phyloP scores from a whole-genome alignment of 64 coral and sea anemone genomes.

The Actinia equina region DNA sequence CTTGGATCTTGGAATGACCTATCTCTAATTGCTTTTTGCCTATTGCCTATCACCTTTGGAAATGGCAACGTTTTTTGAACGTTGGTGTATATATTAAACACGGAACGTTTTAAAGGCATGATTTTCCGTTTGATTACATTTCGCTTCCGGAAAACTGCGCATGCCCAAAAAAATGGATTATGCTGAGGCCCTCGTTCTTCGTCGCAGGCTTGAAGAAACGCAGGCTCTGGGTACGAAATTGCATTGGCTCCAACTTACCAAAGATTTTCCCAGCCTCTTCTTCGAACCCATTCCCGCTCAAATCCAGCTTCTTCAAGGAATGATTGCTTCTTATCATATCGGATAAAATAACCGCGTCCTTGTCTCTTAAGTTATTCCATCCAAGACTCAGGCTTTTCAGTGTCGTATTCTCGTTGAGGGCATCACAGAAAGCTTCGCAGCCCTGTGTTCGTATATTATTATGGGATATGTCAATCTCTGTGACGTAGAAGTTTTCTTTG shows the following conservation, averaged over 20 bases:
- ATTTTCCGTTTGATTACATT: too few species aligned
- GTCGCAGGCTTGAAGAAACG: too few species aligned
- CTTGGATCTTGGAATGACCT: too few species aligned
- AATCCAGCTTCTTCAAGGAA: slow-evolving; percentile 53
- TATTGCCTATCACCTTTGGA: too few species aligned
- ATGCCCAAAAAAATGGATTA: too few species aligned
- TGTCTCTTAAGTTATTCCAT: slow-evolving; percentile 69
- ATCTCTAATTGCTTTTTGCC: too few species aligned
- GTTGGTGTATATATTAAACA: too few species aligned
- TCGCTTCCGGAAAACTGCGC: too few species aligned
- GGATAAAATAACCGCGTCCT: slow-evolving; percentile 55
- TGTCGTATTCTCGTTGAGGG: slow-evolving; percentile 46
- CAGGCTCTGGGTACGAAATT: too few species aligned
- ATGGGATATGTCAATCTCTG: slow-evolving; percentile 73
- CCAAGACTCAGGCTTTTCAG: slow-evolving; percentile 53
- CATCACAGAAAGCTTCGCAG: slow-evolving; percentile 50
- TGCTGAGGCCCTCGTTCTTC: too few species aligned
- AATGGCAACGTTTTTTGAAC: too few species aligned
- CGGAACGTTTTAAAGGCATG: too few species aligned
- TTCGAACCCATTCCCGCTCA: slow-evolving; percentile 81
- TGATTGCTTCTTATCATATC: slow-evolving; percentile 65
- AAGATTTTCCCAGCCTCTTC: slow-evolving; percentile 77
- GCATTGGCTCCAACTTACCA: slow-evolving; percentile 64
- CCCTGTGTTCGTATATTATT: slow-evolving; percentile 56
- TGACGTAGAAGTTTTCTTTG: slow-evolving; percentile 82